A percentile compares a stretch with the other conserved stretches of the same genome.
Evolutionary conservation across 2,888 invertebrate genomes (phyloP).

Genomic region (Acanthosepion esculentum): DNA sequence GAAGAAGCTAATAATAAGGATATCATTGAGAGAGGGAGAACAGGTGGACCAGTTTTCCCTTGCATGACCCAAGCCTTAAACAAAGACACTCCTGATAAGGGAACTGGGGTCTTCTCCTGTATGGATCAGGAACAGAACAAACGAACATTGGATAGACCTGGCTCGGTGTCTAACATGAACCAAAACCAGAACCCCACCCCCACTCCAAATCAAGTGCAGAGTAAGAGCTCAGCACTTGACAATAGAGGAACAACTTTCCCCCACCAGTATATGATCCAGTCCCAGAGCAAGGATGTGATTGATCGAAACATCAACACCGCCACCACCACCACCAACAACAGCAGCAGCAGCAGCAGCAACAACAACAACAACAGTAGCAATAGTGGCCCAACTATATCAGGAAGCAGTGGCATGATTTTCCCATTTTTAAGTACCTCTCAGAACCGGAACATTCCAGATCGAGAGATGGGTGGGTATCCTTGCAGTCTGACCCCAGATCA

Average conservation of each 20-base stretch:
- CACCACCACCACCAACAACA: background rate
- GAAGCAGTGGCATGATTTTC: background rate
- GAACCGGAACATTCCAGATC: background rate
- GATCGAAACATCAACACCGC: background rate
- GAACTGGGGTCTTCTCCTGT: slow-evolving; percentile 4
- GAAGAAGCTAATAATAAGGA: background rate
- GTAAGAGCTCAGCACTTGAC: background rate
- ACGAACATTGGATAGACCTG: background rate
- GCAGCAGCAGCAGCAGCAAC: background rate
- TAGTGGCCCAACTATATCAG: background rate
- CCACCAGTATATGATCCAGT: background rate
- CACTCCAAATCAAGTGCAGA: background rate
- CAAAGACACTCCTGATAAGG: background rate
- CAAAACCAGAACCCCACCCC: background rate
- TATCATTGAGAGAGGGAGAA: background rate
- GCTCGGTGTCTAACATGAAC: background rate
- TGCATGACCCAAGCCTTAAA: slow-evolving; percentile 24
- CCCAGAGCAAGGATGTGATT: background rate
- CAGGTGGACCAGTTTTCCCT: slow-evolving; percentile 38
- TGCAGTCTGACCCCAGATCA: background rate
- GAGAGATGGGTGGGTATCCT: slow-evolving; percentile 14
- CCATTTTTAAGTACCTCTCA: slow-evolving; percentile 13
- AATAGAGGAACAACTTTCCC: background rate
- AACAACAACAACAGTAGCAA: background rate
- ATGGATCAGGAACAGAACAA: background rate